Evolutionary conservation across 2,113 vertebrate genomes (phyloP).

Genomic region (Pedetes capensis): DNA sequence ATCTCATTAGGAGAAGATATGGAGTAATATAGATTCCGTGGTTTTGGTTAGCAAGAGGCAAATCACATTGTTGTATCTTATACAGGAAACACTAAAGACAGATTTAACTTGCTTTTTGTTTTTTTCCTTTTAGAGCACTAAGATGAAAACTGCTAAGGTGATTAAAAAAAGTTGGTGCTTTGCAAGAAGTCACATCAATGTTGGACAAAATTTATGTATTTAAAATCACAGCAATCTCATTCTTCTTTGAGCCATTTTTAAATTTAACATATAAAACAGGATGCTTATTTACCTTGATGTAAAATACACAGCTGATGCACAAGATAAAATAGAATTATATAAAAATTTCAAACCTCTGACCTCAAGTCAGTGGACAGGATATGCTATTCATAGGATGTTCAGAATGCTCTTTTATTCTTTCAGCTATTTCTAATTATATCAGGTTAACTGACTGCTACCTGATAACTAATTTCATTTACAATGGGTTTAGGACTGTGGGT

Average conservation of each 20-base stretch:
- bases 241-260: slow-evolving; percentile 50
- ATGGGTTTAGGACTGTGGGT: background rate
- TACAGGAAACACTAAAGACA: slow-evolving; percentile 68
- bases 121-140: slow-evolving; percentile 14
- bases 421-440: slow-evolving; percentile 53
- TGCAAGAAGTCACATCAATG: slow-evolving; percentile 30
- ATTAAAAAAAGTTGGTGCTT: slow-evolving; percentile 32
- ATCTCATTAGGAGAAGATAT: slow-evolving; percentile 11
- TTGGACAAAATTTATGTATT: background rate
- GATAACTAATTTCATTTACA: background rate
- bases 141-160: slow-evolving; percentile 3
- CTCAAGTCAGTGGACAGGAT: slow-evolving; percentile 52
- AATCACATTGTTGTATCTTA: background rate
- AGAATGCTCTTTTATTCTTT: background rate
- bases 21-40: slow-evolving; percentile 32
- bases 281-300: slow-evolving; percentile 48
- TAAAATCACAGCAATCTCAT: slow-evolving; percentile 32
- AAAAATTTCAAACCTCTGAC: slow-evolving; percentile 60
- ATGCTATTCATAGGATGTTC: background rate
- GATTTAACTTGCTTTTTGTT: background rate
- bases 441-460: background rate
- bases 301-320: slow-evolving; percentile 48
- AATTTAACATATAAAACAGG: slow-evolving; percentile 48
- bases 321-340: slow-evolving; percentile 61
- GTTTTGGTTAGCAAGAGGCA: slow-evolving; percentile 35